Conservation (phyloP, 53 echinoderm and acorn worm species). For the Glandiceps talaboti region DNA sequence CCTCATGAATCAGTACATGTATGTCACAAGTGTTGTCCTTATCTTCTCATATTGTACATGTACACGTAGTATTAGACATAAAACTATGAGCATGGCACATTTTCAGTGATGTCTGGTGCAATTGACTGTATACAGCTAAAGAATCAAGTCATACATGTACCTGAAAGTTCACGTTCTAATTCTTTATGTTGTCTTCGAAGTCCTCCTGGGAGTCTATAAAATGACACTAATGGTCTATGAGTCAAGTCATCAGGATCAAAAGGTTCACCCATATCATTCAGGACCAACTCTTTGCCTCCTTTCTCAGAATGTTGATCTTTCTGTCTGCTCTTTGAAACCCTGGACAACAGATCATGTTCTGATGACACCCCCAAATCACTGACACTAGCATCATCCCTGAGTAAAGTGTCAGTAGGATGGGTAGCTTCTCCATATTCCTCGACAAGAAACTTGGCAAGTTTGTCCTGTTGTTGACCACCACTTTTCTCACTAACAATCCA, state of each 20-base stretch:
- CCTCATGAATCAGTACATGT: no score
- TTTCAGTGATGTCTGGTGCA: no score
- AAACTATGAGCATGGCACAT: no score
- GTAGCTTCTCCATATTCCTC: conserved; percentile 52
- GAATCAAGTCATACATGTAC: no score
- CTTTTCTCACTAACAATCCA: conserved; percentile 90
- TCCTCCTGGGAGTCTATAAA: conserved; percentile 78
- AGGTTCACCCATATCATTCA: conserved; percentile 7
- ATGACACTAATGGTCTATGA: conserved; percentile 62
- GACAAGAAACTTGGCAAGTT: conserved; percentile 50
- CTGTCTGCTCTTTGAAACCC: conserved; percentile 12
- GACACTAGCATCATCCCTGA: conserved; percentile 76
- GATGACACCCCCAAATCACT: conserved; percentile 53
- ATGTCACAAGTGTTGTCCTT: no score
- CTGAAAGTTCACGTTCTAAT: conserved; percentile 55
- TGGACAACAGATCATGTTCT: conserved; percentile 8
- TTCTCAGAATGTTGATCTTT: conserved; percentile 18
- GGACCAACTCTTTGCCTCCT: neutral
- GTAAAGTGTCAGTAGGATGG: conserved; percentile 54
- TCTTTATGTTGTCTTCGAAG: conserved; percentile 51
- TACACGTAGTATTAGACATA: no score
- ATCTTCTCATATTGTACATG: no score
- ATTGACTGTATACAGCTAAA: no score
- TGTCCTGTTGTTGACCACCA: conserved; percentile 64
- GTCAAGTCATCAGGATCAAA: conserved; percentile 40